Conservation (phyloP, 2,113 vertebrate species). For the Ceuthmochares aereus region DNA sequence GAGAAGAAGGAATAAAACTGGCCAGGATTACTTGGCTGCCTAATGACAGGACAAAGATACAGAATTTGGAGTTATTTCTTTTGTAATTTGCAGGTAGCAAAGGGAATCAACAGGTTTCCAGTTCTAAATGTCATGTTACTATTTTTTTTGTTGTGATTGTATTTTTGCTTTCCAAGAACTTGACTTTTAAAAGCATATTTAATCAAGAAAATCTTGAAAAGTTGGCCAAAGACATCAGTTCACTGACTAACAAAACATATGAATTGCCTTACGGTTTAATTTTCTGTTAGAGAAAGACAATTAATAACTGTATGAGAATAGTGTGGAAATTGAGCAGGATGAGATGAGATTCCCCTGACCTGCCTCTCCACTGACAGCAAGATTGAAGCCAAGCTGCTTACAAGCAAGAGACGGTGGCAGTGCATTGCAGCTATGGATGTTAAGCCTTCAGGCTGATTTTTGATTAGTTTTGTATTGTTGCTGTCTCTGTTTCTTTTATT, state of each 20-base stretch:
- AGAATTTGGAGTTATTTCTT: neutral
- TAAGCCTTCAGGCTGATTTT: constrained; percentile 55
- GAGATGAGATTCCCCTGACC: constrained; percentile 53
- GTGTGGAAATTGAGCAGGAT: constrained; percentile 36
- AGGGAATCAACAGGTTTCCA: neutral
- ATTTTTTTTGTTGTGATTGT: neutral
- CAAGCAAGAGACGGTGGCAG: neutral
- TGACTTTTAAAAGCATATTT: neutral
- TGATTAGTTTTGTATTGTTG: constrained; percentile 58
- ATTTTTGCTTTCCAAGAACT: neutral
- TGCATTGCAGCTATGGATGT: neutral
- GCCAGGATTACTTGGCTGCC: neutral
- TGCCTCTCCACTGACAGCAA: neutral
- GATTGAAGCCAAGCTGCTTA: constrained; percentile 39
- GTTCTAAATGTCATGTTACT: neutral
- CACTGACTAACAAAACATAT: neutral
- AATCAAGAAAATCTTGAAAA: neutral
- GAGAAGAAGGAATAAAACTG: neutral
- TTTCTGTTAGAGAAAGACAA: constrained; percentile 37
- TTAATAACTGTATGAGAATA: constrained; percentile 35
- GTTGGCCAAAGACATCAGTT: neutral
- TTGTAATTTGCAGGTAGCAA: neutral
- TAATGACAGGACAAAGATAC: accelerated
- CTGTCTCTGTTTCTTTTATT: constrained; percentile 26
- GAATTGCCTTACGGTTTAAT: constrained; percentile 41